Conservation (phyloP, 2,888 invertebrate genomes). For the Drosophila prolongata region DNA sequence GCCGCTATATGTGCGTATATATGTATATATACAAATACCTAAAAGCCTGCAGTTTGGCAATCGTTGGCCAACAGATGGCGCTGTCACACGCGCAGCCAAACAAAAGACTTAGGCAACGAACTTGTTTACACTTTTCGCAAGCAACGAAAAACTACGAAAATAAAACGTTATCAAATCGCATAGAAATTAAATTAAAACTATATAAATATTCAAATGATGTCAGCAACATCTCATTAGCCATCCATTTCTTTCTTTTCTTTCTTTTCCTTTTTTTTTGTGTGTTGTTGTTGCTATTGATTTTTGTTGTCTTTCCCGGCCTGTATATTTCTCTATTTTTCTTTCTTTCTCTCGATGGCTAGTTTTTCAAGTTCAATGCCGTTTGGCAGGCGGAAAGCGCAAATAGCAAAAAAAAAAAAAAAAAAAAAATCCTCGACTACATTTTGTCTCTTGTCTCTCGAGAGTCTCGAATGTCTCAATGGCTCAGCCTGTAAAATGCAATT, state of each 20-base stretch:
- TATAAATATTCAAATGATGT: constrained; percentile 59
- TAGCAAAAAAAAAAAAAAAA: constrained; percentile 10
- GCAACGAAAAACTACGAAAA: constrained; percentile 27
- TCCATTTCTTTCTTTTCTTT: constrained; percentile 8
- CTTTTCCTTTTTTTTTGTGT: not conserved
- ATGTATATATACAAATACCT: not conserved
- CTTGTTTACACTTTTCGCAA: constrained; percentile 77
- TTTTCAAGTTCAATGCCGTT: constrained; percentile 80
- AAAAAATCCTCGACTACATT: not conserved
- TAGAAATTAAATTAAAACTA: constrained; percentile 43
- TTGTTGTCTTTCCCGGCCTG: not conserved
- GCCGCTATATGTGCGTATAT: constrained; percentile 12
- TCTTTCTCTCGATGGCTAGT: constrained; percentile 37
- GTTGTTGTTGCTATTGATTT: not conserved
- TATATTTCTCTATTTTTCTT: constrained; percentile 1
- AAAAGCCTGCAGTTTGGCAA: constrained; percentile 52
- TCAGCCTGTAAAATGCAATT: constrained; percentile 66
- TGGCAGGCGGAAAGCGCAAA: constrained; percentile 63
- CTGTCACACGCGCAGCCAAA: constrained; percentile 50
- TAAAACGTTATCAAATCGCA: constrained; percentile 69
- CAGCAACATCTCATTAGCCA: constrained; percentile 68
- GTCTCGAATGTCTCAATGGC: constrained; percentile 26
- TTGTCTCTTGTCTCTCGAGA: constrained; percentile 15
- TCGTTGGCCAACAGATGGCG: constrained; percentile 61
- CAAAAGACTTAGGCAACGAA: constrained; percentile 79